Evolutionary conservation across 2,113 vertebrate species (phyloP), one percentile per base, ranked within the genome.

Genomic region (Turdus rufiventris): DNA sequence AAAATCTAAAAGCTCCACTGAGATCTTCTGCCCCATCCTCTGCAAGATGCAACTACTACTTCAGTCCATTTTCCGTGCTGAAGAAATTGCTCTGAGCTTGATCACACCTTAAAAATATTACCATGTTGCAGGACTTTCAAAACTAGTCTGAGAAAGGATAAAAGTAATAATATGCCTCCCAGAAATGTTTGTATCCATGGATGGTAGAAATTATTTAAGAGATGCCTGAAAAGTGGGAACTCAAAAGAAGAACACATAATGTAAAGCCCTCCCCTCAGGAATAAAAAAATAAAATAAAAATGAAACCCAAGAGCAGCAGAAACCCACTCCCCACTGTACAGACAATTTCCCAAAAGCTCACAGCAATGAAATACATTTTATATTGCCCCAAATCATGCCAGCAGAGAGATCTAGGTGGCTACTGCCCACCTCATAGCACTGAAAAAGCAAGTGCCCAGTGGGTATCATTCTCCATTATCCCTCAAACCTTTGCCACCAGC

Each of bases 401-500:
- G 94, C 50, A 96, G 96, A 96, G 91, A 94, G 85, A 95, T 96
- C 96, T 96, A 95, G 71, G 34, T 97, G 96, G 93, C 96, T 94
- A 85, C 77, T 95, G 94, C 97, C 97, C 96, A 96, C 95, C 91
- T 85, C 92, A 54, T 48, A 86, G 73, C 74, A 76, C 61, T 92
- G 91, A 51, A 80, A 94, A 96, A 82, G 31, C 85, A 85, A 92
- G 74, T 57, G 81, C 93, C 94, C 96, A 77, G 79, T 68, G 92
- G 96, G 96, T 97, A 97, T 97, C 96, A 70, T 97, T 97, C 97
- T 96, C 96, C 95, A 96, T 98, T 98, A 98, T 98, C 98, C 98
- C 96, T 90, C 94, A 97, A 97, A 97, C 98, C 98, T 98, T 98
- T 98, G 97, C 97, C 97, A 98, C 97, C 96, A 97, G 96, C 43